A percentile compares a stretch with the other conserved stretches of the same genome.
Conservation (phyloP, 2,888 invertebrate species). For the Abrostola triplasia region DNA sequence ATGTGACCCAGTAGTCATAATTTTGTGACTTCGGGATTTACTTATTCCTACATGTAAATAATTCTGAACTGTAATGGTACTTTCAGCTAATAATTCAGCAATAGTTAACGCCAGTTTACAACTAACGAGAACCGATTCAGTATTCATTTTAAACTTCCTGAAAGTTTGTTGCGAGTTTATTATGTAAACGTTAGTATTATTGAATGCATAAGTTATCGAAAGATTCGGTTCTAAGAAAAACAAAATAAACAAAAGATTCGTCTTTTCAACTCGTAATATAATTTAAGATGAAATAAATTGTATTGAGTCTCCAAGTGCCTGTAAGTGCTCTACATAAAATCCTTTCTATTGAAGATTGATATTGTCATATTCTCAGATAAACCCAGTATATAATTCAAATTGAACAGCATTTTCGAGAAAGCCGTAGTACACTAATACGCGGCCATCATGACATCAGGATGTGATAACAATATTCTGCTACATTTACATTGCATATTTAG, state of each 20-base stretch:
- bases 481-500: background rate
- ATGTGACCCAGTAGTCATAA: too few species aligned
- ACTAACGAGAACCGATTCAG: background rate
- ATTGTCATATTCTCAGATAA: too few species aligned
- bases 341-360: too few species aligned
- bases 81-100: background rate
- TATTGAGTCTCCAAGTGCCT: background rate
- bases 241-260: background rate
- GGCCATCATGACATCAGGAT: conserved; percentile 1
- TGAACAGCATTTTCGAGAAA: background rate
- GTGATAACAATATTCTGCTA: conserved; percentile 1
- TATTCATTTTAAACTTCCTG: background rate
- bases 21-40: too few species aligned
- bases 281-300: background rate
- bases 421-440: background rate
- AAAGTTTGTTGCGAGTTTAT: background rate
- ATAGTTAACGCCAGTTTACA: background rate
- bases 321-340: too few species aligned
- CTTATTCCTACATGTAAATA: too few species aligned
- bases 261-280: background rate
- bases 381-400: too few species aligned
- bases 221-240: background rate
- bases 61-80: too few species aligned
- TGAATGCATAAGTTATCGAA: too few species aligned
- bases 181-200: too few species aligned